Percentiles rank a stretch among this genome's conserved stretches.
Conservation (phyloP, 2,888 invertebrate species). For the Leucophora obtusa region DNA sequence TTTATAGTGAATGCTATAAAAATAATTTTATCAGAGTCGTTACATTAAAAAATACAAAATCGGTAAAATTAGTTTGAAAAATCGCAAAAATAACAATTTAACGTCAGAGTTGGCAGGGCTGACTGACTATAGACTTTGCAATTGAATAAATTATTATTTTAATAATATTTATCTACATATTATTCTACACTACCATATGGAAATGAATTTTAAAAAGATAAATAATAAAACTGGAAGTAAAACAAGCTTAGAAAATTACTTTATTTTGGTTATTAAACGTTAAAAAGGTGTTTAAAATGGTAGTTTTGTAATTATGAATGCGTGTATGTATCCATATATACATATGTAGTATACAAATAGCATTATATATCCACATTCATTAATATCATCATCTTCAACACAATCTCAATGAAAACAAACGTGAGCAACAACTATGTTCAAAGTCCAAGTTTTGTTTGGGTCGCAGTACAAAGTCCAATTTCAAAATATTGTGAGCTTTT, state of each 20-base stretch:
- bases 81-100: too few species aligned
- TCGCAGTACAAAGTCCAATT: constrained; percentile 77
- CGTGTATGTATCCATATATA: constrained; percentile 20
- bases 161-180: background rate
- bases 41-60: too few species aligned
- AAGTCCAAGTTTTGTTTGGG: constrained; percentile 74
- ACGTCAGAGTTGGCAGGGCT: too few species aligned
- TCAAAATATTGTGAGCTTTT: constrained; percentile 67
- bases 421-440: constrained; percentile 68
- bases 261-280: background rate
- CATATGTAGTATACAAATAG: constrained; percentile 18
- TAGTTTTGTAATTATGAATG: too few species aligned
- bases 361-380: constrained; percentile 21
- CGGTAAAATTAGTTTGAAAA: too few species aligned
- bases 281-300: background rate
- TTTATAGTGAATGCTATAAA: too few species aligned
- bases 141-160: background rate
- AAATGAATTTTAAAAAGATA: background rate
- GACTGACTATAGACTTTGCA: background rate
- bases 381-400: constrained; percentile 46
- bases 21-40: too few species aligned
- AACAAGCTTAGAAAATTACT: background rate
- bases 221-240: background rate
- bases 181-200: background rate
- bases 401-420: constrained; percentile 48